These are phyloP conservation scores for Bombus haemorrhoidalis DNA, from an alignment of 1,140 invertebrate genomes.

Conservation along the genomic window DNA sequence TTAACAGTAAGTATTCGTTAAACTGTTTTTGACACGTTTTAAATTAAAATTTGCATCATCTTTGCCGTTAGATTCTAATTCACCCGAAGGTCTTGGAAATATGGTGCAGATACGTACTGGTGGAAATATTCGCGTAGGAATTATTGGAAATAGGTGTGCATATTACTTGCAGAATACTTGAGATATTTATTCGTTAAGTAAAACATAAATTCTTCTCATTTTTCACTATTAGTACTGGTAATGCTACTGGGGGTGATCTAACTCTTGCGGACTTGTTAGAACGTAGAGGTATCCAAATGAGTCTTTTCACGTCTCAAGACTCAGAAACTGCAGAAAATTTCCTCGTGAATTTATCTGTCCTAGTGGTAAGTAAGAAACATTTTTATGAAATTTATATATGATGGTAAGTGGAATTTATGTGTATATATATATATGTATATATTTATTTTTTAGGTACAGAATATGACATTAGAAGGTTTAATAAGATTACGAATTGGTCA, in stretches of 20 bases:
- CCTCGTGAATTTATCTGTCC: conserved; percentile 61
- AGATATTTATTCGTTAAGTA: not conserved
- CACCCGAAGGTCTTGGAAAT: conserved; percentile 44
- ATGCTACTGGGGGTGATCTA: conserved; percentile 9
- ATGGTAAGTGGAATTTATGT: too few relatives aligned
- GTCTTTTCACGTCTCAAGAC: conserved; percentile 35
- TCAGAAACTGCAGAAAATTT: conserved; percentile 58
- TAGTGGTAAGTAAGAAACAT: conserved; percentile 63
- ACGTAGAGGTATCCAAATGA: conserved; percentile 40
- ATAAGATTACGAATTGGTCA: conserved; percentile 64
- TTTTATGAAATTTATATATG: not conserved
- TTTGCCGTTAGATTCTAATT: conserved; percentile 32
- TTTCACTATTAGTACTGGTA: conserved; percentile 26
- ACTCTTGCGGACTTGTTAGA: conserved; percentile 59
- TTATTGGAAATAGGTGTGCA: conserved; percentile 56
- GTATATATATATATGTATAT: too few relatives aligned
- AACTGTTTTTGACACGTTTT: not conserved
- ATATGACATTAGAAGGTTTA: conserved; percentile 63
- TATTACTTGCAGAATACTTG: not conserved
- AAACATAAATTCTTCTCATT: not conserved
- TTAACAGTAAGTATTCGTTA: conserved; percentile 14
- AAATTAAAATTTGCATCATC: not conserved
- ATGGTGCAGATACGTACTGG: conserved; percentile 46
- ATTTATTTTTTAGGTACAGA: not conserved
- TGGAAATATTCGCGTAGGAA: conserved; percentile 52